Evolutionary conservation across 2,113 vertebrate species (phyloP), one percentile per base, ranked within the genome.

Genomic region (Coryphaenoides rupestris): DNA sequence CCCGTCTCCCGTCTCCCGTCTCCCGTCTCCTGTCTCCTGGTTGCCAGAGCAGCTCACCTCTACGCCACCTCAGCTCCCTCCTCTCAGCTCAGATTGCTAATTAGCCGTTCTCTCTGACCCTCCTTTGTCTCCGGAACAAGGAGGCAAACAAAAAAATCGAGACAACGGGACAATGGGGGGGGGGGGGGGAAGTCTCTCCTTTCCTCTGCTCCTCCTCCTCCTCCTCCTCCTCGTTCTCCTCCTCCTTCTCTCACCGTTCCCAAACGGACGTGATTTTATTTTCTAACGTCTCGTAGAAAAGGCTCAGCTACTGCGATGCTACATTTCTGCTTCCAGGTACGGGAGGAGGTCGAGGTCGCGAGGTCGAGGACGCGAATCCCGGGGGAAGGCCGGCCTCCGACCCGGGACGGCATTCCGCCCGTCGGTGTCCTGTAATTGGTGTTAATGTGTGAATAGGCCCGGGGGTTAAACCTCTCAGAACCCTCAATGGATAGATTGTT

Each of bases 41-140:
- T 65, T 66, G 67, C 33, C 52, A 73, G 45, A 63, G 57, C 67
- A 63, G 55, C 52, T 58, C 66, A 69, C 69, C 63, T 74, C 55
- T 17, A 55, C 64, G 72, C 10, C 50, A 78, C 61, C 55, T 59
- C 67, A 71, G 24, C 61, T 58, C 58, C 53, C 67, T 77, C 74
- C 54, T 15, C 67, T 72, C 66, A 76, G 76, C 72, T 80, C 75
- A 69, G 54, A 55, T 69, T 75, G 67, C 55, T 76, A 76, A 75
- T 55, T 69, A 58, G 75, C 72, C 68, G 55, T 58, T 63, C 61
- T 62, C 55, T 65, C 13, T 40, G 9, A 49, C 50, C 3, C 47
- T 70, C 33, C 52, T 58, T 63, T 65, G 33, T 59, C 47, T n/a
- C 55, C 54, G 50, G 0, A 46, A 62, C 23, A 70, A n/a, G 55